Base-by-base conservation (phyloP, 2,113 vertebrate genomes). In the Helogale parvula region DNA sequence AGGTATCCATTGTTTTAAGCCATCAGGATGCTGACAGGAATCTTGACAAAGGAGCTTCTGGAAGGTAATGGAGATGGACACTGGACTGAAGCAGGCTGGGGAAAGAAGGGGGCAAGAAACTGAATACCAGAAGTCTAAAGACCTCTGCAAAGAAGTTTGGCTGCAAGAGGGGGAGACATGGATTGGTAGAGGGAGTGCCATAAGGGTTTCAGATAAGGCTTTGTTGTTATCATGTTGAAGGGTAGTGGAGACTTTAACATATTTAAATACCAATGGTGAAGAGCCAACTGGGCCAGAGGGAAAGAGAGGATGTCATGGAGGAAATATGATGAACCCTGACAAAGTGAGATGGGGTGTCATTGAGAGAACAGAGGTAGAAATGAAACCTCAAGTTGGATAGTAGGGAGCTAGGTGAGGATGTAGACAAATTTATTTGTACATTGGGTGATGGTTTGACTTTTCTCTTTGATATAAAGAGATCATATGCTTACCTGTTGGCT, bases 381-480 rank as follows among this genome's bases (percentile, higher is more conserved):
- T 33, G 76, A 72, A 82, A 47, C 35, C 23, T 69, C 63, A 86
- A 54, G 3, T 19, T 41, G 72, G 11, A 21, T 21, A n/a, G 7
- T 69, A 90, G 45, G 14, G 38, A 91, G 6, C 16, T 29, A n/a
- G 17, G 4, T 31, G 15, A 86, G 23, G 52, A 57, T 29, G 29
- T 2, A 65, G 33, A 17, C 15, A 74, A 5, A 45, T 41, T 76
- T 45, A 71, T 72, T 68, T 33, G 21, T 72, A 9, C n/a, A 33
- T 50, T 66, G 60, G 27, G 23, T 83, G 31, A 41, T 13, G 57
- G 63, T 45, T 79, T 96, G 47, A 87, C 60, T 60, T 76, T 91
- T 71, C 27, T 63, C 35, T 94, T 57, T 83, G 33, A 23, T 29
- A 38, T 47, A 38, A 0, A 60, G 19, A 27, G 7, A 41, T 41